phyloP scores from a whole-genome alignment of 37 sponge, comb jelly and placozoan genomes.

The Oscarella lobularis region DNA sequence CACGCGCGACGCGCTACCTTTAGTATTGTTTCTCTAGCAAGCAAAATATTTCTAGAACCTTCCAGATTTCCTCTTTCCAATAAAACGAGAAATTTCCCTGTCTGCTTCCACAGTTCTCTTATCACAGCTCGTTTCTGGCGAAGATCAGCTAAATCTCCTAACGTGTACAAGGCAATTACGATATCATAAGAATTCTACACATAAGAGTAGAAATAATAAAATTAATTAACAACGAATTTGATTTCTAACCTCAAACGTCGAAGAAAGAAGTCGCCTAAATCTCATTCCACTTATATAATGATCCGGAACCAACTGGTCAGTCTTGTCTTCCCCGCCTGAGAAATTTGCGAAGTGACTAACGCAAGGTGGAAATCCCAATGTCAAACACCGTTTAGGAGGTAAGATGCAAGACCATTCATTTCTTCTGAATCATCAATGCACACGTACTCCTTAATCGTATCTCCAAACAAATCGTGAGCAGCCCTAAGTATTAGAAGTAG shows the following conservation, averaged over 20 bases:
- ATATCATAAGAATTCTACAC: slow-evolving; percentile 53
- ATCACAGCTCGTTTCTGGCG: slow-evolving; percentile 24
- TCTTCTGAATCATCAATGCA: slow-evolving; percentile 54
- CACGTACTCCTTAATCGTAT: slow-evolving; percentile 53
- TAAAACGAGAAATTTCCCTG: slow-evolving; percentile 61
- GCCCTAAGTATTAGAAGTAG: too few species aligned
- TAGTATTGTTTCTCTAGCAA: slow-evolving; percentile 50
- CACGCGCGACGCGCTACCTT: too few species aligned
- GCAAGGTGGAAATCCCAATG: too few species aligned
- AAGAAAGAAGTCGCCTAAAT: too few species aligned
- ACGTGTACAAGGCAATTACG: slow-evolving; percentile 53
- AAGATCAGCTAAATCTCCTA: slow-evolving; percentile 54
- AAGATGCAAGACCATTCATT: slow-evolving; percentile 45
- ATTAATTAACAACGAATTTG: too few species aligned
- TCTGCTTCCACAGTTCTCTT: slow-evolving; percentile 67
- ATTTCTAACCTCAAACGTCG: too few species aligned
- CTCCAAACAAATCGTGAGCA: slow-evolving; percentile 51
- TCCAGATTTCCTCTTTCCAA: slow-evolving; percentile 43
- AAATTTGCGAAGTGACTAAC: too few species aligned
- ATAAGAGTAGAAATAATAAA: too few species aligned
- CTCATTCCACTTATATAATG: too few species aligned
- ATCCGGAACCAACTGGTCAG: too few species aligned
- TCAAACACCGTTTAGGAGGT: slow-evolving; percentile 20
- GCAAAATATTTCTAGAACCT: slow-evolving; percentile 41
- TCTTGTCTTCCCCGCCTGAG: too few species aligned